A percentile compares a stretch with the other conserved stretches of the same genome.
phyloP scores from a whole-genome alignment of 1,140 invertebrate species.

The Mesaphorura yosii region DNA sequence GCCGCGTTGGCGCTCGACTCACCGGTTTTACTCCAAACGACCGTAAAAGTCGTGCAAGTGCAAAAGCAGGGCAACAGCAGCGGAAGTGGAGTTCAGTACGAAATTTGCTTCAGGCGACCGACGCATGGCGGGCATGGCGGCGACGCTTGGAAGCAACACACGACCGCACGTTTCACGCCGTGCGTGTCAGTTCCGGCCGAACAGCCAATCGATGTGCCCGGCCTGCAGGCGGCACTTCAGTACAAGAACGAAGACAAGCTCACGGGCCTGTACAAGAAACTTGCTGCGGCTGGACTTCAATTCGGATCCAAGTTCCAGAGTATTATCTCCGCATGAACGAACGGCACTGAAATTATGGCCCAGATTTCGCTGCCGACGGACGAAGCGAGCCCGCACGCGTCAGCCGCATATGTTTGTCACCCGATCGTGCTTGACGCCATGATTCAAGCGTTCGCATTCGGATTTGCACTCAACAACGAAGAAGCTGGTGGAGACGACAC shows the following conservation, averaged over 20 bases:
- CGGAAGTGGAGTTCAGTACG: background rate
- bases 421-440: conserved; percentile 18
- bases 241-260: background rate
- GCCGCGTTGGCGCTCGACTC: conserved; percentile 10
- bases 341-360: background rate
- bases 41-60: background rate
- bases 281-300: conserved; percentile 8
- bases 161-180: background rate
- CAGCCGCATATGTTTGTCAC: conserved; percentile 14
- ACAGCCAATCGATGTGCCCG: background rate
- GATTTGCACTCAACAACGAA: too few relatives aligned
- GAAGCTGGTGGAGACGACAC: too few relatives aligned
- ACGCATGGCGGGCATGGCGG: too few relatives aligned
- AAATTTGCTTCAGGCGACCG: background rate
- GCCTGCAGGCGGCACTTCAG: background rate
- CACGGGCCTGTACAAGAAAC: conserved; percentile 3
- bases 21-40: background rate
- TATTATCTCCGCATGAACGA: conserved; percentile 5
- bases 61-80: too few relatives aligned
- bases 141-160: conserved; percentile 14
- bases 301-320: conserved; percentile 19
- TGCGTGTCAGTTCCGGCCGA: background rate
- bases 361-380: background rate
- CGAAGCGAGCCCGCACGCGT: too few relatives aligned
- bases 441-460: too few relatives aligned